Conservation (phyloP, 2,888 invertebrate genomes). For the Isoperla grammatica region DNA sequence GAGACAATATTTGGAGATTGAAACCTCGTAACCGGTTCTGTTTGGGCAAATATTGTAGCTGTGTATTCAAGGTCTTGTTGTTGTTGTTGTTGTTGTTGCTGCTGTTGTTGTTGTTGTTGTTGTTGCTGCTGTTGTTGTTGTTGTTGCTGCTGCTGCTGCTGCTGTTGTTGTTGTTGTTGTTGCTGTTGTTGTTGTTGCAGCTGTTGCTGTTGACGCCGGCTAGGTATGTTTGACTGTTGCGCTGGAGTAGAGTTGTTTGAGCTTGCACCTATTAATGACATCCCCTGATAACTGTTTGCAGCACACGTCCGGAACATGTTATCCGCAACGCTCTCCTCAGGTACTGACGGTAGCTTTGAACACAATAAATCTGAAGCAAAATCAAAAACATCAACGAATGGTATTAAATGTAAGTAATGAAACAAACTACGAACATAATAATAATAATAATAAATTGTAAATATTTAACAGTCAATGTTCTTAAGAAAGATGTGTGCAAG, state of each 20-base stretch:
- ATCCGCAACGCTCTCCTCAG: slow-evolving; percentile 48
- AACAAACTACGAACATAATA: too few species aligned
- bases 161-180: slow-evolving; percentile 18
- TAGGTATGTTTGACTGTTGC: background rate
- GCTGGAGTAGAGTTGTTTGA: background rate
- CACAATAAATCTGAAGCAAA: slow-evolving; percentile 50
- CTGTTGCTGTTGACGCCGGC: slow-evolving; percentile 4
- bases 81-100: slow-evolving; percentile 18
- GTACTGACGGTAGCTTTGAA: slow-evolving; percentile 54
- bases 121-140: too few species aligned
- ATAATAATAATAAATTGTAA: too few species aligned
- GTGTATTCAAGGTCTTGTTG: slow-evolving; percentile 42
- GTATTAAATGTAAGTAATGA: too few species aligned
- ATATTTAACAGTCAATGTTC: too few species aligned
- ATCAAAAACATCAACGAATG: too few species aligned
- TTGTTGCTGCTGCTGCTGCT: slow-evolving; percentile 17
- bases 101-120: slow-evolving; percentile 15
- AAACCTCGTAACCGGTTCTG: slow-evolving; percentile 33
- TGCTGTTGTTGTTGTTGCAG: slow-evolving; percentile 6
- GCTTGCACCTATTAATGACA: background rate
- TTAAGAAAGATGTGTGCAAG: too few species aligned
- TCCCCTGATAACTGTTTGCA: slow-evolving; percentile 7
- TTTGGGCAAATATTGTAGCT: slow-evolving; percentile 41
- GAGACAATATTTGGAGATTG: slow-evolving; percentile 13
- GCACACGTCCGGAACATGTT: slow-evolving; percentile 14